Base-by-base conservation (phyloP, 2,797 vertebrate species). In the Linurgus olivaceus region DNA sequence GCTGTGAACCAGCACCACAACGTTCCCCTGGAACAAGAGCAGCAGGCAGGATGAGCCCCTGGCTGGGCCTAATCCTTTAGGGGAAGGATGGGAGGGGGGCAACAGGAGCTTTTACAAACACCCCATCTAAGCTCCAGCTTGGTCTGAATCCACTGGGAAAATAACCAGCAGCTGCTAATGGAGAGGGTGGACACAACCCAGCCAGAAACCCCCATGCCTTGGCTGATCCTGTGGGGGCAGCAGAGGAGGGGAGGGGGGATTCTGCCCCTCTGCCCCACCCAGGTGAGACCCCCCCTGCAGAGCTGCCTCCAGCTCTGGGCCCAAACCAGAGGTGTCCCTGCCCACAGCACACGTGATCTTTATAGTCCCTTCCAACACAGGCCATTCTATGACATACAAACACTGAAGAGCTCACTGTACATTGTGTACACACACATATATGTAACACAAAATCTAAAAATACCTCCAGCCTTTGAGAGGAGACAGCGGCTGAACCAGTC, bases 1-100 rank as follows among this genome's bases (percentile, higher is more conserved):
- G 95, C 98, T 98, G 23, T 98, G 99, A 15, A 98, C 97, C 78
- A 99, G 97, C 96, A 98, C 98, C 87, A 99, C 98, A 31, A 99
- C 4, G 21, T 98, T 99, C 4, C 99, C 99, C 99, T 99, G 97
- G 10, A 90, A 90, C 0, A 7, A 66, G 21, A 93, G 42, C 72
- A 15, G 15, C 18, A 38, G 33, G 26, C 15, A 33, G 31, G 2
- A 11, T 78, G 24, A 85, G 62, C 19, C 24, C 40, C 33, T 6
- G 13, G 6, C 35, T 13, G 19, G 31, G 45, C 37, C 70, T 15
- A 12, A 31, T 18, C 55, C 6, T 37, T 26, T 8, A 6, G 14
- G 13, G 37, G 19, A 37, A 58, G 55, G 24, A 37, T 37, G 55
- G 24, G 35, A 17, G 73, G 58, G 45, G 1, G 24, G 35, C 50